Conservation (phyloP, 1,140 invertebrate genomes). For the Halyomorpha halys region DNA sequence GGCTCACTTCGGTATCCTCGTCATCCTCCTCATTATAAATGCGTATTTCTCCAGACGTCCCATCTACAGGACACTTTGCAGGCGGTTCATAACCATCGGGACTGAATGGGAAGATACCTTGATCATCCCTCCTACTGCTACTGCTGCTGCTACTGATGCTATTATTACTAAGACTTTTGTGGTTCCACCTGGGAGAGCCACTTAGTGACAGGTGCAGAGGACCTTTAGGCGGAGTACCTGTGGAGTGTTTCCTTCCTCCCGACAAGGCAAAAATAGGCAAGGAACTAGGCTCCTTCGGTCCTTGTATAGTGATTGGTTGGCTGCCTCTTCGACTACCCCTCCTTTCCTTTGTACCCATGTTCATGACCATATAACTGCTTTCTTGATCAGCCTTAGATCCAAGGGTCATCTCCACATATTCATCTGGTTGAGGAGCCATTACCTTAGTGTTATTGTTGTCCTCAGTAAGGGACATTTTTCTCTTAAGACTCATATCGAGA, state of each 20-base stretch:
- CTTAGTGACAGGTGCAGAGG: constrained; percentile 29
- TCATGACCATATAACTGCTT: constrained; percentile 37
- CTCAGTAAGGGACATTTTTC: constrained; percentile 29
- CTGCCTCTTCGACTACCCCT: constrained; percentile 39
- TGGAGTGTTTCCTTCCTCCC: constrained; percentile 38
- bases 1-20: neutral
- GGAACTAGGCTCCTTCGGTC: constrained; percentile 38
- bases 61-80: constrained; percentile 33
- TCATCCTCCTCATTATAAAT: constrained; percentile 1
- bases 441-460: constrained; percentile 34
- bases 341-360: constrained; percentile 32
- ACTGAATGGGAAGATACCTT: constrained; percentile 46
- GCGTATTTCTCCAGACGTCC: constrained; percentile 31
- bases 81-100: constrained; percentile 34
- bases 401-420: constrained; percentile 49
- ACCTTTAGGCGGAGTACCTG: constrained; percentile 39
- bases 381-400: constrained; percentile 30
- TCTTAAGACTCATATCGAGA: constrained; percentile 35
- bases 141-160: constrained; percentile 25
- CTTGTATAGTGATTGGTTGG: constrained; percentile 48
- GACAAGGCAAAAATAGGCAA: constrained; percentile 30
- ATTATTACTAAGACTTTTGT: constrained; percentile 31
- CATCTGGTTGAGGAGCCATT: constrained; percentile 41
- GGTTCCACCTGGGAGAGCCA: neutral
- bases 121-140: constrained; percentile 34